Base-by-base conservation (phyloP, 2,797 vertebrate species). In the Falco concolor region DNA sequence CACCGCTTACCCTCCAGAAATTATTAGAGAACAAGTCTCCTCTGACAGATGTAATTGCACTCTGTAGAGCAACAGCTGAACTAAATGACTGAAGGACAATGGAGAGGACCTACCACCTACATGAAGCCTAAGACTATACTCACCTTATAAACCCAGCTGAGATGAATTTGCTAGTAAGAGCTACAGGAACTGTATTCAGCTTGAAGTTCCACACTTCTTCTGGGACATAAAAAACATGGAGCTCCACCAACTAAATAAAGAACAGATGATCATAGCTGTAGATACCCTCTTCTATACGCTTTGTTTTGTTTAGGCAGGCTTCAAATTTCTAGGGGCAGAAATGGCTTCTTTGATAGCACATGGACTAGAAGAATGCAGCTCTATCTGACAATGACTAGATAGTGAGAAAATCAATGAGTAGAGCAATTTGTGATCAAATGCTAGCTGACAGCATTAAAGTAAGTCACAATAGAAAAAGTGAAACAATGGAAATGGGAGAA, bases 141-240 rank as follows among this genome's bases (percentile, higher is more conserved):
- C 82, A 98, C 99, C 99, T 99, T 98, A 99, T 98, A 97, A 99
- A 99, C 85, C 99, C 99, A 9, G 98, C 98, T 77, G 99, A 99
- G 97, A 99, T 84, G 87, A 99, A 99, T 88, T 98, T 98, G 60
- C 98, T 98, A 76, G 98, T 97, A 84, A 98, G 98, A 94, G 99
- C 98, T 79, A 98, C 90, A 57, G 99, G 98, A 84, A 99, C 97
- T 90, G 98, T 99, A 95, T 99, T 99, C 93, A 99, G 97, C 94
- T 98, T 98, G 94, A 98, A 97, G 93, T 99, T 98, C 99, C 99
- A 99, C 79, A 98, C 98, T 92, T 99, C 98, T 91, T 98, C 98
- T 60, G 99, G 99, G 86, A 99, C 99, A 97, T 97, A 98, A 95
- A 99, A 98, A 87, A 99, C 98, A 97, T 99, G 99, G 81, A 99